Percentiles rank a stretch among this genome's conserved stretches.
Evolutionary conservation across 2,888 invertebrate species (phyloP).

Genomic region (Bugula neritina): DNA sequence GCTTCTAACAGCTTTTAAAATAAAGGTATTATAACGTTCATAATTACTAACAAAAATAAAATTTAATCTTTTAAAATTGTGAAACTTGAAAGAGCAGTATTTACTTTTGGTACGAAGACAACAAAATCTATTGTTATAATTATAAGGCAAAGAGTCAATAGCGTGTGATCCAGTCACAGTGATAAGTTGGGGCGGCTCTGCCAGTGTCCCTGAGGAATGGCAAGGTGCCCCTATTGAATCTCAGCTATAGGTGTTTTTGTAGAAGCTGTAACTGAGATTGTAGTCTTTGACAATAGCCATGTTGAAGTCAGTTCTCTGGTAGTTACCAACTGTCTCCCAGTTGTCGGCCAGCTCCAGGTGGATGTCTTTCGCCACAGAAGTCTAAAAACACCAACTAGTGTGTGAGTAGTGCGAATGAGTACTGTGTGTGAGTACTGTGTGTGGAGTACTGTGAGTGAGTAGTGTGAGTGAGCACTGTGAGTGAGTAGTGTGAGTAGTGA

Average conservation of each 20-base stretch:
- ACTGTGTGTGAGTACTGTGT: too few species aligned
- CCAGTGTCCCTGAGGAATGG: neutral
- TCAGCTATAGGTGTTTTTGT: slow-evolving; percentile 27
- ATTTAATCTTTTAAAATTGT: neutral
- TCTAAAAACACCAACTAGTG: neutral
- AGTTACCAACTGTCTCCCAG: neutral
- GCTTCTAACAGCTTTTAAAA: neutral
- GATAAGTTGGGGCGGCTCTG: neutral
- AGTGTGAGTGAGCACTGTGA: too few species aligned
- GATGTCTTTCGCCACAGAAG: neutral
- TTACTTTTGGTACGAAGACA: neutral
- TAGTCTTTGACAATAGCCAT: slow-evolving; percentile 21
- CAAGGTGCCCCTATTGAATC: neutral
- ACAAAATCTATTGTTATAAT: neutral
- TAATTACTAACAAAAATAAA: neutral
- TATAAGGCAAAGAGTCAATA: too few species aligned
- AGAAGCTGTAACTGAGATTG: slow-evolving; percentile 27
- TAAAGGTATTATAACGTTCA: neutral
- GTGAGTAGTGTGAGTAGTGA: too few species aligned
- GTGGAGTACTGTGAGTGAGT: too few species aligned
- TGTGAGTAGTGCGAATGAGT: neutral
- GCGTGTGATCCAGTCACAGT: too few species aligned
- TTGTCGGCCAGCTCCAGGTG: neutral
- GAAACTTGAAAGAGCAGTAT: neutral
- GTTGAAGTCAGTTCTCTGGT: slow-evolving; percentile 18